These are phyloP conservation scores for Scotopteryx bipunctaria DNA, from an alignment of 2,888 invertebrate species.

Conservation along the genomic window DNA sequence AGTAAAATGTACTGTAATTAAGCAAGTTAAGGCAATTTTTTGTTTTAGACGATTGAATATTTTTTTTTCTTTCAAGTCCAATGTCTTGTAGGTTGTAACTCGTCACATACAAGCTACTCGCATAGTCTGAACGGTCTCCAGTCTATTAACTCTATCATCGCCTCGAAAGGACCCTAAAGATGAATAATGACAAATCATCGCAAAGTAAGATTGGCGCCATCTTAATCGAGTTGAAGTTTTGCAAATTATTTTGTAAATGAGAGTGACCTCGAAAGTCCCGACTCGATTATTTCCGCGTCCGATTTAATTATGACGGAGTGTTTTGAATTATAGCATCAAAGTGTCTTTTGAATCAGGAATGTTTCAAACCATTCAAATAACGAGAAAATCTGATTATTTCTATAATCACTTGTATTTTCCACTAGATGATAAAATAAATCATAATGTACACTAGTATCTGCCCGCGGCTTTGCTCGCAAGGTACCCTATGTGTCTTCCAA, in stretches of 20 bases:
- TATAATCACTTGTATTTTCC: too few species aligned
- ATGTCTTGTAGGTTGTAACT: too few species aligned
- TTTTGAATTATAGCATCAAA: slow-evolving; percentile 15
- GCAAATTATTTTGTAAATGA: slow-evolving; percentile 21
- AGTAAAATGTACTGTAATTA: too few species aligned
- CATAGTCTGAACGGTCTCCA: slow-evolving; percentile 2
- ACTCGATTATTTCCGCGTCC: slow-evolving; percentile 27
- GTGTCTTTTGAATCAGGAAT: slow-evolving; percentile 6
- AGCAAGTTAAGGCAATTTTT: too few species aligned
- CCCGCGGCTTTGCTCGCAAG: too few species aligned
- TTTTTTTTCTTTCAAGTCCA: too few species aligned
- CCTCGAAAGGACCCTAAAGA: slow-evolving; percentile 31
- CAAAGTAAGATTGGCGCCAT: slow-evolving; percentile 30
- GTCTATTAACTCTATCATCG: slow-evolving; percentile 28
- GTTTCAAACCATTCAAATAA: background rate
- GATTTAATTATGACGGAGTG: slow-evolving; percentile 24
- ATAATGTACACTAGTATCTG: too few species aligned
- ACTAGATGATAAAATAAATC: too few species aligned
- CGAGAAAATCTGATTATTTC: background rate
- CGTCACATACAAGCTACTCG: background rate
- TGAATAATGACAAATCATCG: slow-evolving; percentile 33
- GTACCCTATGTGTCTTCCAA: too few species aligned
- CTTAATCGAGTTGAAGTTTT: slow-evolving; percentile 28
- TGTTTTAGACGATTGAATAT: too few species aligned
- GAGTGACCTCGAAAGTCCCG: slow-evolving; percentile 23